Conservation (phyloP, 2,797 vertebrate genomes). For the Platyrinchus mystaceus region DNA sequence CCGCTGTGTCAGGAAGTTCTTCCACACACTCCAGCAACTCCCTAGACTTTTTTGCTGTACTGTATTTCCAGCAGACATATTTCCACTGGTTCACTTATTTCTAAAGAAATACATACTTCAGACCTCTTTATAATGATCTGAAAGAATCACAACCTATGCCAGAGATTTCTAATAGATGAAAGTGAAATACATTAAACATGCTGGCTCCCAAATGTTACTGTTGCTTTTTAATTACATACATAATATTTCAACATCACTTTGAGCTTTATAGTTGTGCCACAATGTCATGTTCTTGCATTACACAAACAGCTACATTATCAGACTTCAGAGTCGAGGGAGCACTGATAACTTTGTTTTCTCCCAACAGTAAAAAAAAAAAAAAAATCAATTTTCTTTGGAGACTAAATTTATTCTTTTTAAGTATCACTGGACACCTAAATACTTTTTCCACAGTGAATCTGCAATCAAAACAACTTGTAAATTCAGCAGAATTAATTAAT, state of each 20-base stretch:
- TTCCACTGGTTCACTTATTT: background rate
- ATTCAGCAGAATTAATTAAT: background rate
- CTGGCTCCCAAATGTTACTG: constrained; percentile 16
- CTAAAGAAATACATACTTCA: constrained; percentile 13
- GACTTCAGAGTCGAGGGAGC: background rate
- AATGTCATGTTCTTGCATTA: background rate
- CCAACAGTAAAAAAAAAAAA: background rate
- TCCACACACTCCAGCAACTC: background rate
- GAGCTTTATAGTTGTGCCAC: constrained; percentile 32
- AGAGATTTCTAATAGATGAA: constrained; percentile 40
- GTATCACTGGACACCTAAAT: background rate
- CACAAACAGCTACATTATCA: background rate
- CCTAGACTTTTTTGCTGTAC: background rate
- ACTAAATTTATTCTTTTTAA: background rate
- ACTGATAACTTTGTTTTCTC: background rate
- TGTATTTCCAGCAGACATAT: background rate
- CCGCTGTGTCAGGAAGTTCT: background rate
- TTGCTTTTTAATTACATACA: constrained; percentile 12
- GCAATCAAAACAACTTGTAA: background rate
- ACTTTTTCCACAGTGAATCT: background rate
- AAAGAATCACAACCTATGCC: constrained; percentile 8
- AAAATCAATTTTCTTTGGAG: background rate
- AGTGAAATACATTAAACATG: constrained; percentile 22
- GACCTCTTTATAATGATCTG: constrained; percentile 4
- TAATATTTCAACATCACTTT: constrained; percentile 31